Conservation (phyloP, 1,140 invertebrate genomes). For the Gryon sp. region DNA sequence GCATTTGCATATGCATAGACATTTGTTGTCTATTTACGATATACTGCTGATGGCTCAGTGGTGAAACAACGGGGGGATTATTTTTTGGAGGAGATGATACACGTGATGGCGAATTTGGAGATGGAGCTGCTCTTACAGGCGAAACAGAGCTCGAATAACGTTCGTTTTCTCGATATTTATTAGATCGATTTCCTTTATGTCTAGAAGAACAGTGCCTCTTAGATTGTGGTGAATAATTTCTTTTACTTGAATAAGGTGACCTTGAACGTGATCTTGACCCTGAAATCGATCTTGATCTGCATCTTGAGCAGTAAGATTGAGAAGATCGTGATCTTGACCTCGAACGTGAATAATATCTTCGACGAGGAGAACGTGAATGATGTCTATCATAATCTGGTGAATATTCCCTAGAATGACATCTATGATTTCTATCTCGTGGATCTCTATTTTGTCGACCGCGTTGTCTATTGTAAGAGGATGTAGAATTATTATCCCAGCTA, state of each 20-base stretch:
- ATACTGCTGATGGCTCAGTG: background rate
- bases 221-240: background rate
- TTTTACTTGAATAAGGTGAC: conserved; percentile 3
- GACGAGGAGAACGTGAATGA: conserved; percentile 3
- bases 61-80: background rate
- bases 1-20: conserved; percentile 9
- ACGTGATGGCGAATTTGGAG: background rate
- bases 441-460: background rate
- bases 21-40: background rate
- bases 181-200: background rate
- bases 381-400: conserved; percentile 14
- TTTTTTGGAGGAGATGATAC: background rate
- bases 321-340: conserved; percentile 2
- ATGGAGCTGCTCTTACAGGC: background rate
- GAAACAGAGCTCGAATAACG: background rate
- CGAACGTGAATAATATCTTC: background rate
- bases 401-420: conserved; percentile 4
- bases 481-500: conserved; percentile 3
- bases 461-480: background rate
- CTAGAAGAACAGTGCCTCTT: background rate
- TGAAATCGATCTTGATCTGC: conserved; percentile 3
- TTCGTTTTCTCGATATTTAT: background rate
- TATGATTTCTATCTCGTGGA: no score
- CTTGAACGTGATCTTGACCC: conserved; percentile 11
- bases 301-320: no score